Percentiles rank a stretch among this genome's conserved stretches.
phyloP scores from a whole-genome alignment of 2,888 invertebrate genomes.

The Heliconius aoede region DNA sequence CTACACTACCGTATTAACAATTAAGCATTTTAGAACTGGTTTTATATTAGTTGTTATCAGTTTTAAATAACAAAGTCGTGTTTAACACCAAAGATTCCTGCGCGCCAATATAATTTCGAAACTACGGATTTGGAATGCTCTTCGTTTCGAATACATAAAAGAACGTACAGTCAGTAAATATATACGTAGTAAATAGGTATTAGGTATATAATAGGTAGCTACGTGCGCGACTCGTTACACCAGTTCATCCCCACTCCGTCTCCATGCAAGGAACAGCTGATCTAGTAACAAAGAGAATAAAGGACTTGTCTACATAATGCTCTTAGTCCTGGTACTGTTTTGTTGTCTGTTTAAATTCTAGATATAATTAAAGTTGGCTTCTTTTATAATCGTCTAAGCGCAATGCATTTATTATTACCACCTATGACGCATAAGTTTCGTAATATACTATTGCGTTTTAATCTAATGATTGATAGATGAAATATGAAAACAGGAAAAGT shows the following conservation, averaged over 20 bases:
- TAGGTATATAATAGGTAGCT: constrained; percentile 21
- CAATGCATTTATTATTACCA: constrained; percentile 24
- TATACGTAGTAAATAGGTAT: constrained; percentile 18
- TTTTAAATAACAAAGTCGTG: constrained; percentile 2
- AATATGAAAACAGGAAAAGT: constrained; percentile 15
- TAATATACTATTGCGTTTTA: constrained; percentile 27
- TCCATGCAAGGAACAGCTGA: constrained; percentile 69
- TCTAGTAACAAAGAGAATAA: constrained; percentile 74
- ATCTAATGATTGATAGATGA: constrained; percentile 19
- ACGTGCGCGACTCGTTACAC: constrained; percentile 55
- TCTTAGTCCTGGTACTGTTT: neutral
- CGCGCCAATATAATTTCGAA: constrained; percentile 33
- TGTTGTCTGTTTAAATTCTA: constrained; percentile 47
- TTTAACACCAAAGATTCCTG: constrained; percentile 21
- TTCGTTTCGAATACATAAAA: constrained; percentile 23
- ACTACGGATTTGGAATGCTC: constrained; percentile 20
- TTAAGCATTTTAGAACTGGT: neutral
- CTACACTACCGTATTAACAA: constrained; percentile 23
- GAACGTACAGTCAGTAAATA: constrained; percentile 13
- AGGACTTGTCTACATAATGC: constrained; percentile 28
- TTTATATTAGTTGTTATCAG: constrained; percentile 10
- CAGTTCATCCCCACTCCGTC: constrained; percentile 59
- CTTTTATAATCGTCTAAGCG: constrained; percentile 17
- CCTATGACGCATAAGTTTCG: constrained; percentile 40
- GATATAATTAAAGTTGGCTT: constrained; percentile 23